A percentile compares a stretch with the other conserved stretches of the same genome.
Conservation (phyloP, 2,888 invertebrate genomes). For the Pandemis corylana region DNA sequence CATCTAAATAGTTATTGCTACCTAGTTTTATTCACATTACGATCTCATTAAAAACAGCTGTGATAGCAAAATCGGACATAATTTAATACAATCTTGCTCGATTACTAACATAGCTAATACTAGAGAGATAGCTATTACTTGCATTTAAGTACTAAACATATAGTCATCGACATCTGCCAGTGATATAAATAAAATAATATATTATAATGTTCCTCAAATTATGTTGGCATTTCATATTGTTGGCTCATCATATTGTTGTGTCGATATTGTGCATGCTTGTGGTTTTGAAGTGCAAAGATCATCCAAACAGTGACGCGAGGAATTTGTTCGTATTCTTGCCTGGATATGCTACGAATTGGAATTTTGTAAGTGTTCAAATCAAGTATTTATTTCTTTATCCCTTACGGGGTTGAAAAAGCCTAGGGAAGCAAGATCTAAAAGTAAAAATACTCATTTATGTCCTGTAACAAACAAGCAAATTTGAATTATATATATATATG, state of each 20-base stretch:
- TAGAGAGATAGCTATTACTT: not conserved
- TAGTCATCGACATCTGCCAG: not conserved
- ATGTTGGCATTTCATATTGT: not conserved
- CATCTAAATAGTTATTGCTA: no score
- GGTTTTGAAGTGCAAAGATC: not conserved
- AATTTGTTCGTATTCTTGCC: conserved; percentile 2
- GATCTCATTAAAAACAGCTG: no score
- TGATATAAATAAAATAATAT: not conserved
- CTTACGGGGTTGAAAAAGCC: no score
- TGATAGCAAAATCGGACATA: no score
- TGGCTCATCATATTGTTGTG: not conserved
- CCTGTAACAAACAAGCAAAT: no score
- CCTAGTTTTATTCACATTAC: no score
- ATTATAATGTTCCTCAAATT: not conserved
- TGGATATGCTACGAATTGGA: conserved; percentile 48
- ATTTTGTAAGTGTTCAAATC: conserved; percentile 47
- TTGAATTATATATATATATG: no score
- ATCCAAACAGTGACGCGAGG: not conserved
- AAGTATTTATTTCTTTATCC: no score
- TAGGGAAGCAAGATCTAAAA: no score
- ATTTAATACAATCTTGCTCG: not conserved
- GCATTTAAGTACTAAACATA: not conserved
- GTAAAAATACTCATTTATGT: no score
- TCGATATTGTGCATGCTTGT: not conserved
- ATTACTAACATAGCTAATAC: not conserved